phyloP scores from a whole-genome alignment of 2,888 invertebrate genomes.

The Xanthia icteritia region DNA sequence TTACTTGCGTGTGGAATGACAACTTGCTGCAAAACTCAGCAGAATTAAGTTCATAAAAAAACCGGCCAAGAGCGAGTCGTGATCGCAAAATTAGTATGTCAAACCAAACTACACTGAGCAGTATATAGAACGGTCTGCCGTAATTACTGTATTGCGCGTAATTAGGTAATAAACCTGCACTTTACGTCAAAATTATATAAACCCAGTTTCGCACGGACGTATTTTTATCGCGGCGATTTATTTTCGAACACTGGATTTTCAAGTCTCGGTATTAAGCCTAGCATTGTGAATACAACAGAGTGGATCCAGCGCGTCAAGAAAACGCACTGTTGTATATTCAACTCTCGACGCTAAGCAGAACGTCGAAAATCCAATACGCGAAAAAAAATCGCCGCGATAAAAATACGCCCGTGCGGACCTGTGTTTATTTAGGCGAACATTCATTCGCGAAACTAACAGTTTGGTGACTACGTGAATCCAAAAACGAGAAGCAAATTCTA shows the following conservation, averaged over 20 bases:
- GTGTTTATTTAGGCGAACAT: background rate
- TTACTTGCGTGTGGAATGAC: conserved; percentile 17
- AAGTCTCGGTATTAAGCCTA: too few relatives aligned
- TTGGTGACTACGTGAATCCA: background rate
- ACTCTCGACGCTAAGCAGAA: too few relatives aligned
- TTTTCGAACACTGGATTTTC: too few relatives aligned
- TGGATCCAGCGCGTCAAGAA: too few relatives aligned
- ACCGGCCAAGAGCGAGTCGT: background rate
- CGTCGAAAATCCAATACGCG: too few relatives aligned
- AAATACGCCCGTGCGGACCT: too few relatives aligned
- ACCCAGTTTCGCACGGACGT: too few relatives aligned
- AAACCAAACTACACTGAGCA: background rate
- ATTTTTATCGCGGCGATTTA: too few relatives aligned
- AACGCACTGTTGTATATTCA: too few relatives aligned
- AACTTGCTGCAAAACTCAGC: conserved; percentile 19
- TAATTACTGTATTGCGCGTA: background rate
- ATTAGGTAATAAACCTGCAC: background rate
- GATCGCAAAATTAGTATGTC: background rate
- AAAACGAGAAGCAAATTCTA: background rate
- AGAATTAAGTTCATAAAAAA: conserved; percentile 9
- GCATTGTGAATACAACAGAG: too few relatives aligned
- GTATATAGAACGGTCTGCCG: too few relatives aligned
- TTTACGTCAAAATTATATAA: background rate
- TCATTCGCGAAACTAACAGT: background rate
- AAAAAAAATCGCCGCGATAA: too few relatives aligned